phyloP scores from a whole-genome alignment of 2,888 invertebrate genomes.

The Rhagonycha fulva region DNA sequence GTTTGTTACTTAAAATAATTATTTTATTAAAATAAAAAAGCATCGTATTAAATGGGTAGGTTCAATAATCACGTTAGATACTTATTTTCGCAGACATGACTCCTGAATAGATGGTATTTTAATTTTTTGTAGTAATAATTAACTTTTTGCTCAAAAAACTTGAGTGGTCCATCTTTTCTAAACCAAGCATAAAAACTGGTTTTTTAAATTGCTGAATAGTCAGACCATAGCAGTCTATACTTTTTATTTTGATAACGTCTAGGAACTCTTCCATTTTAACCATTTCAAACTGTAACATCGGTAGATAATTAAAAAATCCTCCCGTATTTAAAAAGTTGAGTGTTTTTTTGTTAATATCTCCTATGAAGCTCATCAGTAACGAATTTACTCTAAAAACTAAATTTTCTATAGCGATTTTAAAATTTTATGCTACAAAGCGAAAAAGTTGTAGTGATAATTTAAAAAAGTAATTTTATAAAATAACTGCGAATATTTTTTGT shows the following conservation, averaged over 20 bases:
- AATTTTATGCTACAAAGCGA: not conserved
- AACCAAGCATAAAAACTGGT: slow-evolving; percentile 28
- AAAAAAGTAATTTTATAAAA: not conserved
- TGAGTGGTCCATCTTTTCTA: slow-evolving; percentile 24
- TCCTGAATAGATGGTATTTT: slow-evolving; percentile 16
- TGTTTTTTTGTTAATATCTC: not conserved
- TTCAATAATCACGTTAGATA: slow-evolving; percentile 12
- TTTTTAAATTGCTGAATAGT: slow-evolving; percentile 28
- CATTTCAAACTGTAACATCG: not conserved
- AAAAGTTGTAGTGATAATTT: not conserved
- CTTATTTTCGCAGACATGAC: slow-evolving; percentile 7
- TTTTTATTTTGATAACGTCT: slow-evolving; percentile 15
- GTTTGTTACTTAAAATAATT: not conserved
- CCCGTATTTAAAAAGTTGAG: not conserved
- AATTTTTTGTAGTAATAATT: slow-evolving; percentile 28
- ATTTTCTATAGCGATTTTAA: no score
- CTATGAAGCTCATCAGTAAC: no score
- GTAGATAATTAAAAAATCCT: not conserved
- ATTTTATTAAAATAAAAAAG: not conserved
- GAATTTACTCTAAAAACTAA: no score
- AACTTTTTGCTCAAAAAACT: slow-evolving; percentile 28
- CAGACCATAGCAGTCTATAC: slow-evolving; percentile 16
- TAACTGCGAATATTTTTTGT: not conserved
- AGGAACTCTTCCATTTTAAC: slow-evolving; percentile 5
- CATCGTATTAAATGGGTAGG: not conserved